Conservation (phyloP, 2,888 invertebrate species). For the Argyra leucocephala region DNA sequence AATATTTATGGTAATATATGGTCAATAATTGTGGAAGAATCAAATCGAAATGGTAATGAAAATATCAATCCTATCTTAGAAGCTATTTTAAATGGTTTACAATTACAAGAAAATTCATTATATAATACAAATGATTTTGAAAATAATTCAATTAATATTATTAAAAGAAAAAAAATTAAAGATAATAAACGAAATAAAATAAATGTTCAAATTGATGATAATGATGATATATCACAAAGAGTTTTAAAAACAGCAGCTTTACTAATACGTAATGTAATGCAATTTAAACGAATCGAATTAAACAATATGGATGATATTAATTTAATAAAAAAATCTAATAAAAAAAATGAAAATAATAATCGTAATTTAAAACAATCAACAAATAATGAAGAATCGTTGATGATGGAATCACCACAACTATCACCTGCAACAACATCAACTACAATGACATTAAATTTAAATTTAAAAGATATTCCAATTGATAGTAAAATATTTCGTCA, state of each 20-base stretch:
- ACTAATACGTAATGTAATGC: conserved; percentile 19
- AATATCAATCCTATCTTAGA: conserved; percentile 21
- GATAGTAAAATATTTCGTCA: background rate
- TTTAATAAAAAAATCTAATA: too few relatives aligned
- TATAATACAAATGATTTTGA: conserved; percentile 11
- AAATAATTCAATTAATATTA: conserved; percentile 7
- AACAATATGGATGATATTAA: too few relatives aligned
- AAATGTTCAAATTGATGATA: conserved; percentile 14
- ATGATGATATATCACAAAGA: conserved; percentile 21
- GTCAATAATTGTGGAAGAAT: conserved; percentile 19
- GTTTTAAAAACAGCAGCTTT: conserved; percentile 21
- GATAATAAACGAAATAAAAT: conserved; percentile 12
- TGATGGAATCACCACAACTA: too few relatives aligned
- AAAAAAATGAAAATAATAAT: too few relatives aligned
- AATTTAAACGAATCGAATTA: background rate
- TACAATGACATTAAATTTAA: conserved; percentile 10
- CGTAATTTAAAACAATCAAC: background rate
- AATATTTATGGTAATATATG: conserved; percentile 22
- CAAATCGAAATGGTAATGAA: conserved; percentile 12
- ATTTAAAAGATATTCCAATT: conserved; percentile 13
- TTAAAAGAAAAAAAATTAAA: conserved; percentile 11
- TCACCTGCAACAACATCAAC: background rate
- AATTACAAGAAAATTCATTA: conserved; percentile 13
- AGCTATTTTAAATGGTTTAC: conserved; percentile 19
- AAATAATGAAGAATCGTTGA: too few relatives aligned